A percentile compares a stretch with the other conserved stretches of the same genome.
Evolutionary conservation across 2,888 invertebrate species (phyloP).

Genomic region (Cephus sareptanus): DNA sequence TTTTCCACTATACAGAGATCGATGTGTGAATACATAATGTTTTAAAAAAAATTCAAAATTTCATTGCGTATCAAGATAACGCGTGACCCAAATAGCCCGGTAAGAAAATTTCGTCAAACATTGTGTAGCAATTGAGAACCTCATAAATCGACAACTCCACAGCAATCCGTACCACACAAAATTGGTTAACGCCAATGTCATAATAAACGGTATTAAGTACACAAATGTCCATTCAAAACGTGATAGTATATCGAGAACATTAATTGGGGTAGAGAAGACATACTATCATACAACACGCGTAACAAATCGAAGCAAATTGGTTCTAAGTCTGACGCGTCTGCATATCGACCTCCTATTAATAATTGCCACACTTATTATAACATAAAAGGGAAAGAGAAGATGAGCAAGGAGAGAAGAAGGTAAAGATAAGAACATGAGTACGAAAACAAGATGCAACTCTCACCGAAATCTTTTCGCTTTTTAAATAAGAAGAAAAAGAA

Average conservation of each 20-base stretch:
- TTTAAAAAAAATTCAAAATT: background rate
- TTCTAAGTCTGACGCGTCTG: background rate
- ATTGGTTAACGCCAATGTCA: background rate
- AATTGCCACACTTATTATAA: background rate
- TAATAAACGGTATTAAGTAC: background rate
- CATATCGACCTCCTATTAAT: background rate
- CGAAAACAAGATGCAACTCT: conserved; percentile 24
- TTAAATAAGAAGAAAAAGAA: conserved; percentile 12
- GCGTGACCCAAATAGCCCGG: background rate
- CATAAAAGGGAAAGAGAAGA: background rate
- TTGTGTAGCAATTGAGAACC: background rate
- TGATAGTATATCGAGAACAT: background rate
- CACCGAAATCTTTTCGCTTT: conserved; percentile 14
- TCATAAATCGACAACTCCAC: background rate
- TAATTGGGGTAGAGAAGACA: background rate
- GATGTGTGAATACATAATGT: background rate
- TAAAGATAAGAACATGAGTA: background rate
- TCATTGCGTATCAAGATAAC: background rate
- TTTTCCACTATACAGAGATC: background rate
- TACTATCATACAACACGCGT: background rate
- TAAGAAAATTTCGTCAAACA: background rate
- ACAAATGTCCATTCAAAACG: background rate
- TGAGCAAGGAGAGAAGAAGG: background rate
- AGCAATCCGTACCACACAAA: background rate
- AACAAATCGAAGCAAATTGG: background rate